Evolutionary conservation across 1,140 invertebrate genomes (phyloP).

Genomic region (Littorina saxatilis): DNA sequence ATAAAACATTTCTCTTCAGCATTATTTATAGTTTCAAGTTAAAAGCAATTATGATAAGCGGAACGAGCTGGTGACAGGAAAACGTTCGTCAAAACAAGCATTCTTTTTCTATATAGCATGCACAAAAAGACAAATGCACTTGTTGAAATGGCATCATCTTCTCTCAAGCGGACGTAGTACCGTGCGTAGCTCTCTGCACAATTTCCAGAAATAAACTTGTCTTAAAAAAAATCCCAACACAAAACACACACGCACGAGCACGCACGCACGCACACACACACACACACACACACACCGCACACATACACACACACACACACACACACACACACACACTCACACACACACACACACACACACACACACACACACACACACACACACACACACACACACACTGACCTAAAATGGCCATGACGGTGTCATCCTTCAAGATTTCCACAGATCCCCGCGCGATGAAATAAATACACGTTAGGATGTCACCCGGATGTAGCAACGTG

Average conservation of each 20-base stretch:
- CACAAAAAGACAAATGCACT: too few species aligned
- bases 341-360: background rate
- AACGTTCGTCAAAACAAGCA: too few species aligned
- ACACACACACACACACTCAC: background rate
- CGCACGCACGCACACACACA: too few species aligned
- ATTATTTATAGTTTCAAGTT: background rate
- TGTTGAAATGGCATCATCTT: too few species aligned
- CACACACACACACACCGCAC: background rate
- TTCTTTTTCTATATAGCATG: too few species aligned
- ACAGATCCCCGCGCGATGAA: slow-evolving; percentile 74
- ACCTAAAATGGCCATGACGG: slow-evolving; percentile 74
- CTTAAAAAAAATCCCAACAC: background rate
- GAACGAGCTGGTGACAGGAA: too few species aligned
- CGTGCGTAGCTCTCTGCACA: too few species aligned
- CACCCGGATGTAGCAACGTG: slow-evolving; percentile 73
- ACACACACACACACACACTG: slow-evolving; percentile 28
- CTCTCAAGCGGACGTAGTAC: too few species aligned
- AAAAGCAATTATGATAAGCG: background rate
- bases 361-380: slow-evolving; percentile 1
- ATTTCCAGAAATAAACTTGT: too few species aligned
- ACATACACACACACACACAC: background rate
- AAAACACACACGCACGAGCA: background rate
- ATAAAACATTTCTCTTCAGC: background rate
- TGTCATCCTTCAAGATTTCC: slow-evolving; percentile 72
- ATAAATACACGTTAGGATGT: slow-evolving; percentile 72